These are phyloP conservation scores for Autographa pulchrina DNA, from an alignment of 2,888 invertebrate species.

Conservation along the genomic window DNA sequence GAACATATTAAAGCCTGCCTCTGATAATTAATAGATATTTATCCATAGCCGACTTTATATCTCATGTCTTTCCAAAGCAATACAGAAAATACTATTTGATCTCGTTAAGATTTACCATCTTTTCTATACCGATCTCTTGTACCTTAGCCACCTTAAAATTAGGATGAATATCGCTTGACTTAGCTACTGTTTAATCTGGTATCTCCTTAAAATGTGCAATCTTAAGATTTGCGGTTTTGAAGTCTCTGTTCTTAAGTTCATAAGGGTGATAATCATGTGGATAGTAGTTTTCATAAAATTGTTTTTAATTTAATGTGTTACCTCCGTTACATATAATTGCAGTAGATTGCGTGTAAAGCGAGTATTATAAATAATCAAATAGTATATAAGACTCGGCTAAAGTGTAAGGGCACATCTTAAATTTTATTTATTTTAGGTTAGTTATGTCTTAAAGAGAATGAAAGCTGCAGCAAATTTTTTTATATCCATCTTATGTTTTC, in stretches of 20 bases:
- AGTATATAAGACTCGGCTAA: constrained; percentile 13
- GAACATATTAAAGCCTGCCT: constrained; percentile 47
- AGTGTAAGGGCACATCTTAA: neutral
- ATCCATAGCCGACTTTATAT: constrained; percentile 46
- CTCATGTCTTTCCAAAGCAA: constrained; percentile 44
- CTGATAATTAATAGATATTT: constrained; percentile 61
- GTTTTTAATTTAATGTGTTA: constrained; percentile 31
- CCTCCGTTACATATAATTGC: constrained; percentile 47
- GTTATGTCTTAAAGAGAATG: no score
- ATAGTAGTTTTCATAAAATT: neutral
- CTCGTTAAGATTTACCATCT: constrained; percentile 39
- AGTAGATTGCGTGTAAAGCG: constrained; percentile 45
- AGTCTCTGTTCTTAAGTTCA: neutral
- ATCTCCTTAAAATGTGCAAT: constrained; percentile 21
- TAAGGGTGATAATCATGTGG: constrained; percentile 10
- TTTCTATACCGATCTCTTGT: neutral
- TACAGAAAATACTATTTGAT: constrained; percentile 47
- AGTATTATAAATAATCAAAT: constrained; percentile 48
- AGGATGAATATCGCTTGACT: neutral
- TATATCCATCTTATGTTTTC: no score
- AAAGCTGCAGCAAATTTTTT: no score
- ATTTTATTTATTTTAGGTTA: neutral
- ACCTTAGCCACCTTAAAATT: fast-evolving
- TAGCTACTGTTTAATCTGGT: constrained; percentile 3
- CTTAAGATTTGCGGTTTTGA: constrained; percentile 1